These are phyloP conservation scores for Agrotis segetum DNA, from an alignment of 2,888 invertebrate species.

Conservation along the genomic window DNA sequence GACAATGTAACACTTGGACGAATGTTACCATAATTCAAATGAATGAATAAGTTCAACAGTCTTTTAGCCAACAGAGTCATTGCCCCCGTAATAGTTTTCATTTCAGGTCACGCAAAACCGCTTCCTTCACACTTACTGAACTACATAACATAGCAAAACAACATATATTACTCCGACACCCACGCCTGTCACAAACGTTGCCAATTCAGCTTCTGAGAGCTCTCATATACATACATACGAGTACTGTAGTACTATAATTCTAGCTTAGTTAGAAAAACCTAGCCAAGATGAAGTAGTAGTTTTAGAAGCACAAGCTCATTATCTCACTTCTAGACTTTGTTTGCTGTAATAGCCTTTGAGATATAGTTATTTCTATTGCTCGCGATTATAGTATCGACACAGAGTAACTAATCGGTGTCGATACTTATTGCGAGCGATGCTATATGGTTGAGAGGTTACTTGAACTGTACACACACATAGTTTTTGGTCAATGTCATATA, in stretches of 20 bases:
- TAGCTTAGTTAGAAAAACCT: not conserved
- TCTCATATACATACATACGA: not conserved
- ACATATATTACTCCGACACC: constrained; percentile 30
- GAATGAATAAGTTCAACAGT: not conserved
- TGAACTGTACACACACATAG: no score
- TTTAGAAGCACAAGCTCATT: not conserved
- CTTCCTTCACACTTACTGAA: constrained; percentile 21
- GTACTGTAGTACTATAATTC: not conserved
- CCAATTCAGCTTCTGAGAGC: constrained; percentile 34
- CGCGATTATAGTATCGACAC: no score
- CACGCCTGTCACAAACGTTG: constrained; percentile 38
- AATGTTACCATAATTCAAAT: not conserved
- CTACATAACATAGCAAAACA: constrained; percentile 26
- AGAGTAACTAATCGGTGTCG: no score
- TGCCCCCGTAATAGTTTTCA: not conserved
- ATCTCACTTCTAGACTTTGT: not conserved
- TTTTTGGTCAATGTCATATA: no score
- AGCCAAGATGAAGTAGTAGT: no score
- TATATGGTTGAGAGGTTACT: no score
- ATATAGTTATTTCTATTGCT: no score
- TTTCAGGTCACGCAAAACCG: constrained; percentile 24
- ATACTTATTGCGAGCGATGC: no score
- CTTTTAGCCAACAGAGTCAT: not conserved
- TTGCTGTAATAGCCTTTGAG: no score
- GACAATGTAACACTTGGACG: no score